phyloP scores from a whole-genome alignment of 2,797 vertebrate species.

The Gadopsis bispinosus region DNA sequence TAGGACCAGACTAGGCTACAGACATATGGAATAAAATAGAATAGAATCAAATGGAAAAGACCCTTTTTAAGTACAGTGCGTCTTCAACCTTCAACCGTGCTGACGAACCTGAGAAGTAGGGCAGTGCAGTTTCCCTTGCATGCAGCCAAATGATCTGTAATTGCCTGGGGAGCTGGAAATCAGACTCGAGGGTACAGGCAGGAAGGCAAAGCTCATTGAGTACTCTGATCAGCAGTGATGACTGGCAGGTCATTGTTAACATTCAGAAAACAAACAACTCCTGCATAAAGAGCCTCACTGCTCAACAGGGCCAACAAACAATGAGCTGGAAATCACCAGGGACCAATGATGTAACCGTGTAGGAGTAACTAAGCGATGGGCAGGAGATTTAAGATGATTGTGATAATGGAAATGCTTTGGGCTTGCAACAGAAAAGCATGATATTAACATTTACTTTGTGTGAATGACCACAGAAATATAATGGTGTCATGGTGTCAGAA shows the following conservation, averaged over 20 bases:
- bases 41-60: conserved; percentile 37
- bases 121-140: conserved; percentile 64
- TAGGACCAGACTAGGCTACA: conserved; percentile 22
- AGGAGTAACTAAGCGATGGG: conserved; percentile 30
- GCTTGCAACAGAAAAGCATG: conserved; percentile 21
- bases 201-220: conserved; percentile 80
- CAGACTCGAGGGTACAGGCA: conserved; percentile 76
- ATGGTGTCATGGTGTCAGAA: no score
- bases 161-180: conserved; percentile 80
- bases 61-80: conserved; percentile 44
- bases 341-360: conserved; percentile 43
- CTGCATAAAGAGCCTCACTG: conserved; percentile 46
- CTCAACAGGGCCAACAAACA: conserved; percentile 50
- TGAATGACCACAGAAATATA: conserved; percentile 11
- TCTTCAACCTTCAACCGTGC: conserved; percentile 55
- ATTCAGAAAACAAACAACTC: conserved; percentile 73
- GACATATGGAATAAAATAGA: conserved; percentile 33
- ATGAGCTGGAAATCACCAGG: conserved; percentile 48
- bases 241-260: conserved; percentile 87
- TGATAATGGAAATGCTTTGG: conserved; percentile 23
- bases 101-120: conserved; percentile 73
- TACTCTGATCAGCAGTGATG: conserved; percentile 84
- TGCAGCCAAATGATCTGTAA: conserved; percentile 87
- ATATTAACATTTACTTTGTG: conserved; percentile 15
- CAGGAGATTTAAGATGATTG: conserved; percentile 45